Conservation (phyloP, 2,113 vertebrate species). For the Proterorhinus semilunaris region DNA sequence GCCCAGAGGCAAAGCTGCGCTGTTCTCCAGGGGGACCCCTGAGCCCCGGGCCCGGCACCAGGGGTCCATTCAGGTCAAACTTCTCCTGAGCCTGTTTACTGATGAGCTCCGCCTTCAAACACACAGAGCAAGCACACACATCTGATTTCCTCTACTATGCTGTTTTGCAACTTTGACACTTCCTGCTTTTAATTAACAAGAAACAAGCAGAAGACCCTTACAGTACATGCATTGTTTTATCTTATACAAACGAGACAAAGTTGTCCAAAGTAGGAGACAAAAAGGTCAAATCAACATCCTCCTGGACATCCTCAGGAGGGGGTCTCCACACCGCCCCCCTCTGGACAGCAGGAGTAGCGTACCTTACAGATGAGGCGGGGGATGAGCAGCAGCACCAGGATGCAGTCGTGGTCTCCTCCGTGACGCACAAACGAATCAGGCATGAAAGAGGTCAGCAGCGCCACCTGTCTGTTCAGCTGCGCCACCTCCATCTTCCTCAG, state of each 20-base stretch:
- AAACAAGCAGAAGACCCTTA: too few relatives aligned
- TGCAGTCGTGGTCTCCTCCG: slow-evolving; percentile 91
- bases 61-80: slow-evolving; percentile 87
- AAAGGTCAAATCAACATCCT: too few relatives aligned
- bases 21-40: slow-evolving; percentile 87
- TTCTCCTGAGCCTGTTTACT: slow-evolving; percentile 97
- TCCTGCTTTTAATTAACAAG: too few relatives aligned
- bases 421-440: slow-evolving; percentile 92
- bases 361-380: slow-evolving; percentile 97
- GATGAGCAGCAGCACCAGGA: slow-evolving; percentile 93
- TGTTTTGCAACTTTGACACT: neutral
- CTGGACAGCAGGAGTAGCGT: neutral
- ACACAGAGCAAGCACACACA: neutral
- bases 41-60: slow-evolving; percentile 73
- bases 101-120: slow-evolving; percentile 89
- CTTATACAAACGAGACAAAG: too few relatives aligned
- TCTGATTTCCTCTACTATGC: too few relatives aligned
- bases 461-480: slow-evolving; percentile 91
- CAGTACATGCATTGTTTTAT: too few relatives aligned
- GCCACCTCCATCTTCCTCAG: slow-evolving; percentile 95
- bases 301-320: too few relatives aligned
- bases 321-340: too few relatives aligned
- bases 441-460: slow-evolving; percentile 96
- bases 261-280: too few relatives aligned
- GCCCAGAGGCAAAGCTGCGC: slow-evolving; percentile 91